Evolutionary conservation across 2,888 invertebrate species (phyloP), one percentile per base, ranked within the genome.

Genomic region (Dynastes hyllus): DNA sequence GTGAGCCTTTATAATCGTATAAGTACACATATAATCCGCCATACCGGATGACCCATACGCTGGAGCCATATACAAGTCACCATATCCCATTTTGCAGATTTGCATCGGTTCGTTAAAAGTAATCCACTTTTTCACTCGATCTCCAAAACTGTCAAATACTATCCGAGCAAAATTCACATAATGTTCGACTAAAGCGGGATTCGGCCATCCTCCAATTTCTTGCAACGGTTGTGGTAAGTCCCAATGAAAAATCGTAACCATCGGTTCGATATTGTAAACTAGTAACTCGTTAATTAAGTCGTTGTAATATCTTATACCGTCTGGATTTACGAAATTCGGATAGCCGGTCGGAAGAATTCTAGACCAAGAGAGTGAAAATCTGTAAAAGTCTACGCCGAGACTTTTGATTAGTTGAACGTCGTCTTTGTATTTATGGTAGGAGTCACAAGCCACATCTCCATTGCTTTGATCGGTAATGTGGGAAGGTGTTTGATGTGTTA

Each of bases 311-410:
- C 88, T 86, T 37, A 95, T 88, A 4, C 94, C 94, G 1, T 87
- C 88, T 88, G 89, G 89, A 86, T 93, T 94, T 53, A 93, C 88
- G 78, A 84, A 88, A 87, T 91, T 91, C 81, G 89, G 87, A 9
- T 90, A 87, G 6, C 84, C 94, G 70, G 88, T 90, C 0, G 94
- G 93, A 61, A 95, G 86, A 37, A 95, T 90, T 83, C 95, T 89
- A 0, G 94, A 87, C 94, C 95, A 95, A 78, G 94, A 92, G 22
- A 93, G 86, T 0, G 93, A 93, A 84, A 93, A 92, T 22, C 93
- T 88, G 85, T 93, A 93, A 85, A 90, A 90, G 78, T 88, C 83
- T 2, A 92, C 91, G 0, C 92, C 92, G 0, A 94, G 87, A 29
- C 90, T 85, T 76, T 89, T 90, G 78, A 94, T 84, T 63, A 93